phyloP scores from a whole-genome alignment of 1,140 invertebrate genomes.

The Amyelois transitella region DNA sequence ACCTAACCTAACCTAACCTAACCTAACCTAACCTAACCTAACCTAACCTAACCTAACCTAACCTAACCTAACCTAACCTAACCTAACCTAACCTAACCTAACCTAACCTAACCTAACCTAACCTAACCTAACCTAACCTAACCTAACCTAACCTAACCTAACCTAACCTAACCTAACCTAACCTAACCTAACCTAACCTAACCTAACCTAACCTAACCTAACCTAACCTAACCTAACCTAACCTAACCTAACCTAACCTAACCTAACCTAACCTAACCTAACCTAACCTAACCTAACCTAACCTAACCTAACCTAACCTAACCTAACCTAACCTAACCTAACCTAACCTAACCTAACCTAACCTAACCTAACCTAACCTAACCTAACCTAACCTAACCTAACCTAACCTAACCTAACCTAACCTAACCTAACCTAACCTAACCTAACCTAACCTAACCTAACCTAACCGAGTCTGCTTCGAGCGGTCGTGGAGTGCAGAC shows the following conservation, averaged over 20 bases:
- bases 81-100: constrained; percentile 23
- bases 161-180: constrained; percentile 20
- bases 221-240: constrained; percentile 22
- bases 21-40: constrained; percentile 28
- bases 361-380: too few relatives aligned
- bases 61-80: constrained; percentile 18
- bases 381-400: too few relatives aligned
- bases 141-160: constrained; percentile 24
- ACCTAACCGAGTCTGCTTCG: too few relatives aligned
- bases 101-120: constrained; percentile 23
- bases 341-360: constrained; percentile 17
- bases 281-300: constrained; percentile 22
- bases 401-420: constrained; percentile 19
- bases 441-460: constrained; percentile 30
- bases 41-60: constrained; percentile 26
- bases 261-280: constrained; percentile 23
- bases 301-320: constrained; percentile 13
- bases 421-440: constrained; percentile 22
- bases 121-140: constrained; percentile 20
- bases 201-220: constrained; percentile 25
- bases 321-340: constrained; percentile 16
- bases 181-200: constrained; percentile 24
- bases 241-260: constrained; percentile 24
- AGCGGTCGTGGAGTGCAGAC: too few relatives aligned
- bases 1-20: constrained; percentile 30